Percentiles rank a stretch among this genome's conserved stretches.
Evolutionary conservation across 2,113 vertebrate genomes (phyloP).

Genomic region (Parus major): DNA sequence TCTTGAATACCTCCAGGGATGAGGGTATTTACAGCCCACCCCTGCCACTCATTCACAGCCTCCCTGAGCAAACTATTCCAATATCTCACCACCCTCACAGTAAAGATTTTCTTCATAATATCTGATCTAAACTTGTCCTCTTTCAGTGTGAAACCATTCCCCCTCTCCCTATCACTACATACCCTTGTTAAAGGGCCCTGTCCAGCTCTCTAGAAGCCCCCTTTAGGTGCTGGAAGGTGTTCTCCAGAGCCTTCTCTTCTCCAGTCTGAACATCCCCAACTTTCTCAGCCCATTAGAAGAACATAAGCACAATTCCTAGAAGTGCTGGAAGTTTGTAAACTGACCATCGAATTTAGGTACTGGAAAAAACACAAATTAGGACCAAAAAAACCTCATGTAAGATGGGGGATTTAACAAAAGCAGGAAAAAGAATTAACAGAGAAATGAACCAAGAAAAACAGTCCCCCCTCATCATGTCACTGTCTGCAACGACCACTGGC

Average conservation of each 20-base stretch:
- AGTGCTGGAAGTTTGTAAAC: background rate
- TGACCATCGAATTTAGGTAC: background rate
- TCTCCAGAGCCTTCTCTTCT: background rate
- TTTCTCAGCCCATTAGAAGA: background rate
- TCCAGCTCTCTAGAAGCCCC: background rate
- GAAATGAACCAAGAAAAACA: fast-evolving
- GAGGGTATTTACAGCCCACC: no score
- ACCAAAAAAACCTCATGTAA: background rate
- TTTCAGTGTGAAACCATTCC: background rate
- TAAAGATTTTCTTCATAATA: background rate
- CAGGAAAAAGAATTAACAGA: background rate
- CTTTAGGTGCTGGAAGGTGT: background rate
- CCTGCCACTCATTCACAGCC: no score
- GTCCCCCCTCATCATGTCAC: background rate
- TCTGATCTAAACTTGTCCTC: background rate
- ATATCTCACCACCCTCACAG: background rate
- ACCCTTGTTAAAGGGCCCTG: background rate
- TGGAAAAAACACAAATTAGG: background rate
- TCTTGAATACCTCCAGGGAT: background rate
- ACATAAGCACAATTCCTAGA: background rate
- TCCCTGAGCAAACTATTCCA: background rate
- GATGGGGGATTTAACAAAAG: background rate
- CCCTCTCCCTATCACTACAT: no score
- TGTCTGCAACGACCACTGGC: background rate
- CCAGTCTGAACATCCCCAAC: background rate